Evolutionary conservation across 2,113 vertebrate species (phyloP).

Genomic region (Syngnathus typhle): DNA sequence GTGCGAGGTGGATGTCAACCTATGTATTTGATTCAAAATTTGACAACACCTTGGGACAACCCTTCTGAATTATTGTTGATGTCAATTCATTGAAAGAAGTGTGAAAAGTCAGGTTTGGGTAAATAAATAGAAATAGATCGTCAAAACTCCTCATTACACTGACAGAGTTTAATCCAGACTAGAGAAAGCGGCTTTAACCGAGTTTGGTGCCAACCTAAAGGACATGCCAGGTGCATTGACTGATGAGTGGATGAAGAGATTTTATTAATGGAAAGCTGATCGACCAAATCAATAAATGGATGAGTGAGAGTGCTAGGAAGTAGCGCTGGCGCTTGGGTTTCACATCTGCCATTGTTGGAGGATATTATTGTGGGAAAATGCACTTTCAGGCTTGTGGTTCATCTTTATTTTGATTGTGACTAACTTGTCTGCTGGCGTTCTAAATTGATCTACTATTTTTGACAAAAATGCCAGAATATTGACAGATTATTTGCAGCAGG

Average conservation of each 20-base stretch:
- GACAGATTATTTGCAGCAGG: not conserved
- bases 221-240: conserved; percentile 18
- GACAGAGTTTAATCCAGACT: conserved; percentile 11
- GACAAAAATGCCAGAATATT: not conserved
- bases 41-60: no score
- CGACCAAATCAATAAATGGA: conserved; percentile 37
- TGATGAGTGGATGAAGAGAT: conserved; percentile 44
- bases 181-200: conserved; percentile 3
- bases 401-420: not conserved
- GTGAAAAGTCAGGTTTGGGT: not conserved
- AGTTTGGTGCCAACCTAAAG: conserved; percentile 7
- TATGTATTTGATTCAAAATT: no score
- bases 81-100: no score
- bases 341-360: not conserved
- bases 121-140: not conserved
- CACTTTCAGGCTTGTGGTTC: not conserved
- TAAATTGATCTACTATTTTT: not conserved
- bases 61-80: no score
- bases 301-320: not conserved
- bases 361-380: not conserved
- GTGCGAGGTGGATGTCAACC: no score
- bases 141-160: conserved; percentile 6
- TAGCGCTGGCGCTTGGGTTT: not conserved
- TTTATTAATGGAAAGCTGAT: conserved; percentile 29
- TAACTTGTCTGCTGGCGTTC: not conserved